Evolutionary conservation across 30 jellyfish, hydroid and myxozoan species (phyloP), one percentile per base, ranked within the genome.

Genomic region (Cassiopea andromeda): DNA sequence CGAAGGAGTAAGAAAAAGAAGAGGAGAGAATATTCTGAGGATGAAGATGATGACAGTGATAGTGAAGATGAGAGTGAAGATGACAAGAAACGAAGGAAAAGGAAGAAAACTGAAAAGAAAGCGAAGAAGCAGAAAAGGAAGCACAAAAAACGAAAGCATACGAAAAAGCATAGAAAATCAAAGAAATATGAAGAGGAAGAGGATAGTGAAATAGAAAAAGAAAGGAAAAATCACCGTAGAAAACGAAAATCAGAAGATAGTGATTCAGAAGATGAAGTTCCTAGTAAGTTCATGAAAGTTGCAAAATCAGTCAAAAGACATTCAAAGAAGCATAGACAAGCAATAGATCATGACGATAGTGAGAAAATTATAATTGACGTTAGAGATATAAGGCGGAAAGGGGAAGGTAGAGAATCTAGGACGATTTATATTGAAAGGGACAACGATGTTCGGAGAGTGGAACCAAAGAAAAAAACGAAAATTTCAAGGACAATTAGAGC

Each of bases 141-240:
- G 75, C 94, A 83, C 73, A 89, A 87, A 81, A 94, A 94, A 69
- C 89, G 78, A 5, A 89, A 90, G 60, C 97, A 83, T 73, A 68
- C 89, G 46, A 94, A 90, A 75, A 84, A 93, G 87, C 93, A 93
- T 64, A 84, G 85, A 13, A 93, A 93, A 77, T 27, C 89, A 68
- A 88, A 89, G 80, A 75, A 87, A 44, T 87, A 92, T 17, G 89
- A 67, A 46, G 87, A 85, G 43, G 92, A 71, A 7, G 75, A 88
- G n/a, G 89, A 82, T 48, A 78, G 89, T 85, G 93, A 82, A 7
- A 7, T 64, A 13, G 98, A 87, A 47, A 58, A 75, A 5, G 96
- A 88, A 27, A 74, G 67, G 61, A 85, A 60, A 72, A 57, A 60
- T 5, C 60, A 73, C 18, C 58, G 74, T 8, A 85, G n/a, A 49